Conservation (phyloP, 2,797 vertebrate genomes). For the Champsocephalus esox region DNA sequence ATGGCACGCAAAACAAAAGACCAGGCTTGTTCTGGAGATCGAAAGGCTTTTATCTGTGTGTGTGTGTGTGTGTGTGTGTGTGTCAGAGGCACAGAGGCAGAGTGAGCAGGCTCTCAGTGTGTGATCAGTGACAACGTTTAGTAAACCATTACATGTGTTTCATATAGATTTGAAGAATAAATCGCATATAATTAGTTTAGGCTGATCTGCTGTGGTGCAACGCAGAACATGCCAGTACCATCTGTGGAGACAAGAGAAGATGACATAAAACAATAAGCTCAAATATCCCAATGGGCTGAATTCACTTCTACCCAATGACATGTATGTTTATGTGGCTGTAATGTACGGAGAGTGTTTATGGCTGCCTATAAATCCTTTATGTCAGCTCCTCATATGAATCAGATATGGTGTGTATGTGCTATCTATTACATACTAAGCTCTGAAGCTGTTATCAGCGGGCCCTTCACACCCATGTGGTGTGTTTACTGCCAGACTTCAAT, state of each 20-base stretch:
- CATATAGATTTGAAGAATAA: constrained; percentile 26
- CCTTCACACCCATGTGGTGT: no score
- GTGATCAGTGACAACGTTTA: constrained; percentile 43
- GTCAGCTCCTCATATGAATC: not conserved
- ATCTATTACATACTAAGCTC: not conserved
- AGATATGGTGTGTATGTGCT: not conserved
- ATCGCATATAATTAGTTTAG: constrained; percentile 29
- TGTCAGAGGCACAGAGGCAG: not conserved
- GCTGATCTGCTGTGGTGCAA: not conserved
- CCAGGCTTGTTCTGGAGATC: constrained; percentile 40
- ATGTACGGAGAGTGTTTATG: not conserved
- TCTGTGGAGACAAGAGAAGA: constrained; percentile 25
- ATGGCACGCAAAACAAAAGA: constrained; percentile 33
- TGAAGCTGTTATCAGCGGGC: no score
- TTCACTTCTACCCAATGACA: constrained; percentile 8
- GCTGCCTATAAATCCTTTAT: not conserved
- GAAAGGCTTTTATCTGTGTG: constrained; percentile 37
- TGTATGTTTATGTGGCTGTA: not conserved
- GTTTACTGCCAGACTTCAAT: no score
- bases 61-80: not conserved
- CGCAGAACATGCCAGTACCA: constrained; percentile 4
- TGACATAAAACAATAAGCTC: constrained; percentile 15
- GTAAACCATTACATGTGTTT: constrained; percentile 51
- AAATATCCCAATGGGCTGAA: constrained; percentile 8
- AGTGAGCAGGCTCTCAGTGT: constrained; percentile 36